Base-by-base conservation (phyloP, 2,113 vertebrate genomes). In the Ammodytes marinus region DNA sequence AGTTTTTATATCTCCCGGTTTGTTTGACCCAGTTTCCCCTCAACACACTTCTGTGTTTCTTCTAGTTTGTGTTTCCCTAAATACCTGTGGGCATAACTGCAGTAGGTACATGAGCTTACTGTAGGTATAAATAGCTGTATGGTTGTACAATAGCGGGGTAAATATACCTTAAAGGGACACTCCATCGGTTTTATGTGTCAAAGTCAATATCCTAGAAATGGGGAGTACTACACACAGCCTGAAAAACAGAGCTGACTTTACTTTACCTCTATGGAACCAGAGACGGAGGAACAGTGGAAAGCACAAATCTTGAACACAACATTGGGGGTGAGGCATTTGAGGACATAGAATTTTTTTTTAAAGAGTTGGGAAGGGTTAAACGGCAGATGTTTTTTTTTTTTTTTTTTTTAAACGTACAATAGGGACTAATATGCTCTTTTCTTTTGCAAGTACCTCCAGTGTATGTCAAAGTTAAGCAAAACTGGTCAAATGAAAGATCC, bases 21-120 rank as follows among this genome's bases (percentile, higher is more conserved):
- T 19, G 69, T 76, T 82, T 35, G 58, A 83, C 71, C 82, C 63
- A 82, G 45, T 88, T 91, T 84, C 27, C 27, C 35, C 54, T 74
- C 64, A 75, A 69, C 60, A 45, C 59, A 77, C 58, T 87, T 87
- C 10, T 78, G 37, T n/a, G 3, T 52, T 27, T 53, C 37, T 59
- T 45, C 50, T 8, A 59, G 47, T 59, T 8, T 55, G 45, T 68
- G 35, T 70, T 82, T 70, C 39, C 45, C 58, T 37, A 60, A 49
- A 76, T 79, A 81, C 15, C 63, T 47, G 46, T 37, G 49, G 19
- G 75, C 27, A 57, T 73, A 13, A 54, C 40, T 37, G 68, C 52
- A 66, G 52, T 59, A 49, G 27, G 43, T 67, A 60, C 69, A 76
- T 1, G 6, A 43, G 27, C 37, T 67, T 77, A 50, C 17, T 67